Base-by-base conservation (phyloP, 2,888 invertebrate species). In the Stegana nigrithorax region DNA sequence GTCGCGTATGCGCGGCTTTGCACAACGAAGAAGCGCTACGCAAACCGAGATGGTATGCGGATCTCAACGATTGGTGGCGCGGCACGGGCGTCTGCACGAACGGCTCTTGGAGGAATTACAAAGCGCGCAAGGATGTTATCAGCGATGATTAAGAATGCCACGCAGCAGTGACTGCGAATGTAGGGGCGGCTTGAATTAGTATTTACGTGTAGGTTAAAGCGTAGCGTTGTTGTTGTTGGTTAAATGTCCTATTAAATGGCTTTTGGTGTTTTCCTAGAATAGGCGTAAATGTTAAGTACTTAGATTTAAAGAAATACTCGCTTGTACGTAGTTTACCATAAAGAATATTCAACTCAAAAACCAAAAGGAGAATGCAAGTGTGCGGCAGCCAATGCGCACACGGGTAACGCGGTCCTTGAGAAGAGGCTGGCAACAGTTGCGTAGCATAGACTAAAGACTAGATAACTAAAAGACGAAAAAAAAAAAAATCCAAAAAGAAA, bases 41-140 rank as follows among this genome's bases (percentile, higher is more conserved):
- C 4, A 82, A 80, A 51, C 78, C 85, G 2, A 78, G 78, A 55
- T 86, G 85, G 84, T 86, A 86, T 71, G 65, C 70, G 2, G 94
- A 97, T 85, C 90, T 96, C 66, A 95, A 96, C 84, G 91, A 92
- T 68, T 97, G 97, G 97, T 97, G 97, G 97, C 89, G 96, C 68
- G 92, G 92, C 1, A 88, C 89, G 0, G 91, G 91, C 66, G 89
- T 93, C 12, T 96, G 96, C 86, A 93, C 93, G 55, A 88, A 90
- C 27, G 89, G 88, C 61, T 91, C 91, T 1, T 92, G 93, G 93
- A 86, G 90, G 42, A 88, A 71, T 69, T 84, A 83, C 62, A 83
- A 85, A 70, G 87, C 87, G 59, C 86, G 86, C 62, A 84, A 84
- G 76, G 85, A 85, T 72, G 72, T 85, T 32, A 85, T 86, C 62